A percentile compares a stretch with the other conserved stretches of the same genome.
phyloP scores from a whole-genome alignment of 2,797 vertebrate species.

The Allobates femoralis region DNA sequence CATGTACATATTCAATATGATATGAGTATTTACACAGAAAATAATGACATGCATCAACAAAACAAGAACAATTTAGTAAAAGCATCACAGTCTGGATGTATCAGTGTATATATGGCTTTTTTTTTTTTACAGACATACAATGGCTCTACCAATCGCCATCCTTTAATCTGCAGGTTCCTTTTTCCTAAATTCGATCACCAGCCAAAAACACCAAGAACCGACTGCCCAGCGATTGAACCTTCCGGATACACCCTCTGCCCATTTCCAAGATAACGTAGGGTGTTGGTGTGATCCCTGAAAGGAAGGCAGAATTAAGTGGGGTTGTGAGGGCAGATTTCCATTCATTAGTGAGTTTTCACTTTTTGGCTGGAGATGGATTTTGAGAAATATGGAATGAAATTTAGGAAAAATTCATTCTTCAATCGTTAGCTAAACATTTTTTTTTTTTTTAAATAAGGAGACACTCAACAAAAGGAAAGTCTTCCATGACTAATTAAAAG shows the following conservation, averaged over 20 bases:
- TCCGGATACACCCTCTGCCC: background rate
- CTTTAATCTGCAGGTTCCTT: background rate
- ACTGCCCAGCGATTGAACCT: background rate
- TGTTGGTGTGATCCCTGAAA: background rate
- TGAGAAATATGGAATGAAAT: constrained; percentile 3
- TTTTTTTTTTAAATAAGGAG: no score
- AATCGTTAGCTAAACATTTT: background rate
- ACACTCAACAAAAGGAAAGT: background rate
- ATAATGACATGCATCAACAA: background rate
- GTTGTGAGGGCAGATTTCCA: background rate
- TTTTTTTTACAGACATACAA: background rate
- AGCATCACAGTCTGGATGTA: background rate
- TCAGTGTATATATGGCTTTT: background rate
- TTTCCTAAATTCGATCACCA: constrained; percentile 8
- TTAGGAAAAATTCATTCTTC: background rate
- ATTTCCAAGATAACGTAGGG: background rate
- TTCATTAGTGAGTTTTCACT: background rate
- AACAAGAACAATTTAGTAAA: constrained; percentile 2
- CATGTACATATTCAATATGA: no score
- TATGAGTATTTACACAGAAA: background rate
- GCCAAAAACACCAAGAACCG: background rate
- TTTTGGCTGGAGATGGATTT: constrained; percentile 5
- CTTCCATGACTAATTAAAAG: background rate
- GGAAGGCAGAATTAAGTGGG: constrained; percentile 7
- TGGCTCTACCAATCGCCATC: background rate